A percentile compares a stretch with the other conserved stretches of the same genome.
Evolutionary conservation across 2,888 invertebrate genomes (phyloP).

Genomic region (Eurytoma californica): DNA sequence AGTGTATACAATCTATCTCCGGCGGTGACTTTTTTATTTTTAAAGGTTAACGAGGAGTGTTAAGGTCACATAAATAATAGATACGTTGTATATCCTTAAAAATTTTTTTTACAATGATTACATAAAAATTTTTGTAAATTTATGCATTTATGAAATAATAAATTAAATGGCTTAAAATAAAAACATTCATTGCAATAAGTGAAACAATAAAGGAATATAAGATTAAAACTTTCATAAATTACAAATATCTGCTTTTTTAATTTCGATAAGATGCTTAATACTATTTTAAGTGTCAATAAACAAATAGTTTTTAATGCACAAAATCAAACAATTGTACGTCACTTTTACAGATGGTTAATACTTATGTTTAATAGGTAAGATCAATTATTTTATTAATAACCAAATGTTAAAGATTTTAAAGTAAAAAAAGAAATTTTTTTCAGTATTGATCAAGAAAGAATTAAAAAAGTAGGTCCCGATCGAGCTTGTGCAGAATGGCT

Average conservation of each 20-base stretch:
- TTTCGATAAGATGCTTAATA: slow-evolving; percentile 24
- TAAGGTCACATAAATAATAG: too few species aligned
- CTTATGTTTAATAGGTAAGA: slow-evolving; percentile 51
- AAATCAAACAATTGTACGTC: slow-evolving; percentile 7
- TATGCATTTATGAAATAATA: too few species aligned
- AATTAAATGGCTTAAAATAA: too few species aligned
- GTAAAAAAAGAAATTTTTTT: slow-evolving; percentile 34
- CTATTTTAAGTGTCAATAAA: slow-evolving; percentile 11
- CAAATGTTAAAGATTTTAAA: not conserved
- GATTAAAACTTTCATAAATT: not conserved
- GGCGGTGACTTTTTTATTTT: too few species aligned
- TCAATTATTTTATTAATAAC: not conserved
- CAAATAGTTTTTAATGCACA: not conserved
- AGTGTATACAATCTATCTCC: too few species aligned
- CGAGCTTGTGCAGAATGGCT: slow-evolving; percentile 97
- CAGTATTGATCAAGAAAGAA: slow-evolving; percentile 81
- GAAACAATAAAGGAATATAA: not conserved
- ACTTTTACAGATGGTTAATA: slow-evolving; percentile 50
- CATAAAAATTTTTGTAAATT: too few species aligned
- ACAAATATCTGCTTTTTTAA: not conserved
- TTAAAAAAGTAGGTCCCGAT: slow-evolving; percentile 88
- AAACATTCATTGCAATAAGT: too few species aligned
- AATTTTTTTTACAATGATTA: not conserved
- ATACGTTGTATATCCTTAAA: not conserved
- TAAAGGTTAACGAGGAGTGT: too few species aligned